Evolutionary conservation across 1,140 invertebrate genomes (phyloP).

Genomic region (Solenopsis fugax): DNA sequence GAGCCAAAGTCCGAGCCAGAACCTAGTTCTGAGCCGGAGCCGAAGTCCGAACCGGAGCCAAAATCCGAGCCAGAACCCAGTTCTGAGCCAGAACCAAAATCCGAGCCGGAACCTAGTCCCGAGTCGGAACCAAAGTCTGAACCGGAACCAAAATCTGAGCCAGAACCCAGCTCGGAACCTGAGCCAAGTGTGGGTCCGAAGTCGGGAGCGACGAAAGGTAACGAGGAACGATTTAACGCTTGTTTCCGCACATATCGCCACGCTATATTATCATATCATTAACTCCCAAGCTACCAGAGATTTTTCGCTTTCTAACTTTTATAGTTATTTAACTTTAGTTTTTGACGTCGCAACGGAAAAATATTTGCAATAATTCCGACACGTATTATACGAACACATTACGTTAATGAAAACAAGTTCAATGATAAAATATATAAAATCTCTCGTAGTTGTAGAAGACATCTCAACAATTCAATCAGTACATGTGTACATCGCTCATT

Average conservation of each 20-base stretch:
- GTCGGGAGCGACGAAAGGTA: constrained; percentile 81
- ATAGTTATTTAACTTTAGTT: background rate
- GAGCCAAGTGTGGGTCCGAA: constrained; percentile 81
- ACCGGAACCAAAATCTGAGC: constrained; percentile 81
- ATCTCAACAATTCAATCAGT: constrained; percentile 32
- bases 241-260: constrained; percentile 58
- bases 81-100: constrained; percentile 82
- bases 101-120: constrained; percentile 79
- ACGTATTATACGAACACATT: background rate
- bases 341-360: background rate
- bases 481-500: constrained; percentile 28
- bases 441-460: constrained; percentile 47
- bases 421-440: constrained; percentile 37
- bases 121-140: constrained; percentile 79
- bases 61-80: constrained; percentile 81
- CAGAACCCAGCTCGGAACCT: constrained; percentile 84
- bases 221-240: constrained; percentile 66
- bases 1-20: constrained; percentile 82
- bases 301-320: constrained; percentile 30
- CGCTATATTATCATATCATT: constrained; percentile 57
- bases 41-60: constrained; percentile 85
- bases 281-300: constrained; percentile 49
- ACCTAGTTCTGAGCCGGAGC: constrained; percentile 81
- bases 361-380: background rate
- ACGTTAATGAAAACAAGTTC: constrained; percentile 1